These are phyloP conservation scores for Megaustenia siamemsis DNA, from an alignment of 2,888 invertebrate species.

Conservation along the genomic window DNA sequence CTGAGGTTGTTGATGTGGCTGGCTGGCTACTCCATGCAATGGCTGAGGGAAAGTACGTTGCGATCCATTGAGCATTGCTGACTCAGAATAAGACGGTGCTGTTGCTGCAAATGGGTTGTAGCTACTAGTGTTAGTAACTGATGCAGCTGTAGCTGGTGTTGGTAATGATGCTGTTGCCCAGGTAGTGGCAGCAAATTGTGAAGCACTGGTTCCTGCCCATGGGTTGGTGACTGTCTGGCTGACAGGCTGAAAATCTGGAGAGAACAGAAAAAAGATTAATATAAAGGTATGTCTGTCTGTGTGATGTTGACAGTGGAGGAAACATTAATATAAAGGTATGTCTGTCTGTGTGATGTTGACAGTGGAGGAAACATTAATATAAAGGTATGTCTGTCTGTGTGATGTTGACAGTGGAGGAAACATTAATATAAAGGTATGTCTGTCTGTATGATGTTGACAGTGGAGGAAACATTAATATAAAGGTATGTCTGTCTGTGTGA, in stretches of 20 bases:
- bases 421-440: no score
- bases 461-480: no score
- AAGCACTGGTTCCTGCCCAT: slow-evolving; percentile 62
- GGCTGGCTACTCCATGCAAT: slow-evolving; percentile 22
- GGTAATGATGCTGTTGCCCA: slow-evolving; percentile 46
- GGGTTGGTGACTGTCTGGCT: slow-evolving; percentile 67
- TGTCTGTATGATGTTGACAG: no score
- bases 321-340: no score
- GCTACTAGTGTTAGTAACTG: slow-evolving; percentile 55
- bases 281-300: no score
- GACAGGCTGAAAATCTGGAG: slow-evolving; percentile 31
- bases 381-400: no score
- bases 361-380: no score
- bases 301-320: no score
- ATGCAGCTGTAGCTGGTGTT: slow-evolving; percentile 37
- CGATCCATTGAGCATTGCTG: slow-evolving; percentile 56
- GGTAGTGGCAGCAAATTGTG: slow-evolving; percentile 30
- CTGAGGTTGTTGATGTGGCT: slow-evolving; percentile 58
- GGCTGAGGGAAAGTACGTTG: slow-evolving; percentile 34
- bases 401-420: no score
- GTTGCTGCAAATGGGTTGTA: slow-evolving; percentile 64
- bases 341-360: no score
- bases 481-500: no score
- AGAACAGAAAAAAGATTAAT: no score
- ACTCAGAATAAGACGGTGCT: slow-evolving; percentile 83